These are phyloP conservation scores for Malthinus flaveolus DNA, from an alignment of 2,888 invertebrate species.

Conservation along the genomic window DNA sequence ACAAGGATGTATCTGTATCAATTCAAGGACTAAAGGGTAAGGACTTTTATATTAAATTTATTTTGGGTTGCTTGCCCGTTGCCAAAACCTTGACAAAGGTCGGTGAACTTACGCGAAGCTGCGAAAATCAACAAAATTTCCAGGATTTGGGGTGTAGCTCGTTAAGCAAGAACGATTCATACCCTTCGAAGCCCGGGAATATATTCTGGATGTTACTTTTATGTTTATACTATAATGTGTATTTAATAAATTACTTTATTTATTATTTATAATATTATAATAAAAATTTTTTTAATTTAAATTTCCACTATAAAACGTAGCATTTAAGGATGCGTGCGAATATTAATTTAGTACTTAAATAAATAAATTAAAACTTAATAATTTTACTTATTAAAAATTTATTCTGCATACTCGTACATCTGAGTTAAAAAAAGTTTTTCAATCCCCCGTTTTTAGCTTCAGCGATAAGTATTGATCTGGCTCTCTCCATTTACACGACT, in stretches of 20 bases:
- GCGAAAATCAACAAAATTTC: conserved; percentile 30
- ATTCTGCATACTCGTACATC: too few species aligned
- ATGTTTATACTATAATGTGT: conserved; percentile 6
- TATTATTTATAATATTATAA: neutral
- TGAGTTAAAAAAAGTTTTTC: too few species aligned
- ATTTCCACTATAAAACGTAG: too few species aligned
- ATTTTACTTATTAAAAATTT: too few species aligned
- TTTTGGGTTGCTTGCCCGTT: conserved; percentile 18
- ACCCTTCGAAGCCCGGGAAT: conserved; percentile 16
- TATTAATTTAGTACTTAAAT: too few species aligned
- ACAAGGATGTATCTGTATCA: conserved; percentile 8
- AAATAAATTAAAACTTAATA: too few species aligned
- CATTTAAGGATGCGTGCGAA: too few species aligned
- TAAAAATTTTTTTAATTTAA: too few species aligned
- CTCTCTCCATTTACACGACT: too few species aligned
- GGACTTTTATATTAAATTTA: conserved; percentile 17
- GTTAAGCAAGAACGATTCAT: conserved; percentile 24
- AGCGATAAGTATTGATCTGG: too few species aligned
- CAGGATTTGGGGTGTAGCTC: conserved; percentile 30
- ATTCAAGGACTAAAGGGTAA: conserved; percentile 20
- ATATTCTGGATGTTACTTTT: conserved; percentile 3
- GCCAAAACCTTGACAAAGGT: conserved; percentile 22
- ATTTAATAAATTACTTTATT: conserved; percentile 3
- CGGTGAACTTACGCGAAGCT: conserved; percentile 25
- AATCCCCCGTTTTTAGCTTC: too few species aligned